A percentile compares a stretch with the other conserved stretches of the same genome.
Conservation (phyloP, 2,888 invertebrate genomes). For the Pollenia labialis region DNA sequence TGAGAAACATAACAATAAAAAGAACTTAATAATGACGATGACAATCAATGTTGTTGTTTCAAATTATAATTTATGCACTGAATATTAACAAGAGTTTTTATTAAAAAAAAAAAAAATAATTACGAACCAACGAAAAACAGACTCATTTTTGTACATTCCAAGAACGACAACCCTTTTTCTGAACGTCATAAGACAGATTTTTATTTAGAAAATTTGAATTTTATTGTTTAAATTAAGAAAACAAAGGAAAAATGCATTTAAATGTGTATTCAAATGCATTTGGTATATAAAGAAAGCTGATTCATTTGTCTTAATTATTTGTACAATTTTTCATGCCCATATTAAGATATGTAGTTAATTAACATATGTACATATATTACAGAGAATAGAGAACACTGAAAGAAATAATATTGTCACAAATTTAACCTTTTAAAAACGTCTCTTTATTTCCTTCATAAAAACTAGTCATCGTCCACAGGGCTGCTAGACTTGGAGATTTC, state of each 20-base stretch:
- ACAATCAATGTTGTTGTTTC: slow-evolving; percentile 27
- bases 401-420: neutral
- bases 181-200: slow-evolving; percentile 35
- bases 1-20: neutral
- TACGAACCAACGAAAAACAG: slow-evolving; percentile 12
- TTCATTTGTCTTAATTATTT: slow-evolving; percentile 64
- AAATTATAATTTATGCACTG: slow-evolving; percentile 44
- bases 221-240: neutral
- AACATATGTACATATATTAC: too few relatives aligned
- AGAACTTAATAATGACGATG: neutral
- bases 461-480: too few relatives aligned
- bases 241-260: neutral
- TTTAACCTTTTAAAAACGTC: too few relatives aligned
- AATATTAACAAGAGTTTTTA: slow-evolving; percentile 26
- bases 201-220: slow-evolving; percentile 21
- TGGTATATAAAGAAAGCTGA: slow-evolving; percentile 27
- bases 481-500: too few relatives aligned
- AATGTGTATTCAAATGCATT: neutral
- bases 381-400: slow-evolving; percentile 7
- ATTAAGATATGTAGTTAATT: slow-evolving; percentile 17
- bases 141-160: slow-evolving; percentile 35
- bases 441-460: too few relatives aligned
- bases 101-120: slow-evolving; percentile 2
- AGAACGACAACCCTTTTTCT: slow-evolving; percentile 39
- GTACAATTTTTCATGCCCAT: slow-evolving; percentile 22